These are phyloP conservation scores for Seriola quinqueradiata DNA, from an alignment of 2,113 vertebrate species.

Conservation along the genomic window DNA sequence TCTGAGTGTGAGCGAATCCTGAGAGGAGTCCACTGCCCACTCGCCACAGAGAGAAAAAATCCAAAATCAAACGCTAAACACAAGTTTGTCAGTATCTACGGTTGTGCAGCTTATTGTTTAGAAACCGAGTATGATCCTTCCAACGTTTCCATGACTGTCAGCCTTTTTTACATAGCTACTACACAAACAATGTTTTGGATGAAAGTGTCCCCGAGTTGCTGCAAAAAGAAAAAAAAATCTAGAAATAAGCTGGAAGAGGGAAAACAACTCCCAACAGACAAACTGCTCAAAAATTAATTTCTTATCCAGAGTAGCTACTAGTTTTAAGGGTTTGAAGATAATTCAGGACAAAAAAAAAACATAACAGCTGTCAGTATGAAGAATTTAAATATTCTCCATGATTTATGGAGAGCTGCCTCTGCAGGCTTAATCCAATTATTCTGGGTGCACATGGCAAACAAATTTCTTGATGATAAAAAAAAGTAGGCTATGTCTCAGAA, in stretches of 20 bases:
- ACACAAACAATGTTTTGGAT: slow-evolving; percentile 46
- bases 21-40: slow-evolving; percentile 41
- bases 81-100: slow-evolving; percentile 32
- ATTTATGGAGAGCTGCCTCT: slow-evolving; percentile 36
- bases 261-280: slow-evolving; percentile 57
- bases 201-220: slow-evolving; percentile 52
- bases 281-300: slow-evolving; percentile 54
- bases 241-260: slow-evolving; percentile 49
- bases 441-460: background rate
- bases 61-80: background rate
- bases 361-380: slow-evolving; percentile 54
- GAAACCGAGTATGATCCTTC: slow-evolving; percentile 23
- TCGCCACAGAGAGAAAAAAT: slow-evolving; percentile 12
- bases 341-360: slow-evolving; percentile 18
- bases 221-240: slow-evolving; percentile 17
- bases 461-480: background rate
- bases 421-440: slow-evolving; percentile 12
- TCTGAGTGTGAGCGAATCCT: slow-evolving; percentile 20
- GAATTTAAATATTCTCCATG: slow-evolving; percentile 40
- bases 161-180: slow-evolving; percentile 25
- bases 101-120: slow-evolving; percentile 31
- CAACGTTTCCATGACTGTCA: slow-evolving; percentile 26
- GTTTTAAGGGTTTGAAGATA: slow-evolving; percentile 39
- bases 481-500: slow-evolving; percentile 38
- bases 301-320: slow-evolving; percentile 35